Evolutionary conservation across 2,797 vertebrate species (phyloP).

Genomic region (Brotula barbata): DNA sequence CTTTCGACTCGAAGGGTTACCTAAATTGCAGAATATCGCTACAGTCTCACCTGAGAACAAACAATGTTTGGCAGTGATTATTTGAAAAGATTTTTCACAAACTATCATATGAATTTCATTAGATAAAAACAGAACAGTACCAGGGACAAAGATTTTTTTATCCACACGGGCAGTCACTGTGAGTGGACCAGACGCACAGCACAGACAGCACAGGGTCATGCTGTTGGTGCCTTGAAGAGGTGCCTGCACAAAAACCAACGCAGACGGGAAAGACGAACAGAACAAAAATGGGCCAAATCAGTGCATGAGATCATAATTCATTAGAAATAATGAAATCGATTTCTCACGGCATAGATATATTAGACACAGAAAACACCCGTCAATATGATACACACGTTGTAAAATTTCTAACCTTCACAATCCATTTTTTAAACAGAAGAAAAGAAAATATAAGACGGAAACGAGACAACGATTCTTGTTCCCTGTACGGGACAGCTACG

Average conservation of each 20-base stretch:
- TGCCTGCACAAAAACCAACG: slow-evolving; percentile 43
- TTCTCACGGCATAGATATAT: no score
- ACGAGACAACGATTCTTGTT: no score
- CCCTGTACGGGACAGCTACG: no score
- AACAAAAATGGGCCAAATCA: neutral
- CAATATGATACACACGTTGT: no score
- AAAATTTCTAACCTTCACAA: no score
- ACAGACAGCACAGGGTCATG: slow-evolving; percentile 51
- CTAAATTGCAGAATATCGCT: slow-evolving; percentile 52
- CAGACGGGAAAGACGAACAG: neutral
- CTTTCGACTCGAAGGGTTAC: slow-evolving; percentile 47
- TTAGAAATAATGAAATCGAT: no score
- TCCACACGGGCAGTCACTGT: slow-evolving; percentile 38
- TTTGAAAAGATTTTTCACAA: neutral
- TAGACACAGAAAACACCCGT: no score
- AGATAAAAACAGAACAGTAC: slow-evolving; percentile 27
- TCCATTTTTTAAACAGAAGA: no score
- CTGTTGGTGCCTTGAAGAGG: slow-evolving; percentile 56
- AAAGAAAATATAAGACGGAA: no score
- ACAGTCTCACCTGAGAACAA: slow-evolving; percentile 57
- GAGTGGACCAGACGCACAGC: slow-evolving; percentile 51
- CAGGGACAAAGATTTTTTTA: slow-evolving; percentile 60
- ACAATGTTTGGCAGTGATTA: neutral
- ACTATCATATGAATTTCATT: neutral
- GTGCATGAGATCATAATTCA: no score